These are phyloP conservation scores for Carlito syrichta DNA, from an alignment of 2,113 vertebrate species.

Conservation along the genomic window DNA sequence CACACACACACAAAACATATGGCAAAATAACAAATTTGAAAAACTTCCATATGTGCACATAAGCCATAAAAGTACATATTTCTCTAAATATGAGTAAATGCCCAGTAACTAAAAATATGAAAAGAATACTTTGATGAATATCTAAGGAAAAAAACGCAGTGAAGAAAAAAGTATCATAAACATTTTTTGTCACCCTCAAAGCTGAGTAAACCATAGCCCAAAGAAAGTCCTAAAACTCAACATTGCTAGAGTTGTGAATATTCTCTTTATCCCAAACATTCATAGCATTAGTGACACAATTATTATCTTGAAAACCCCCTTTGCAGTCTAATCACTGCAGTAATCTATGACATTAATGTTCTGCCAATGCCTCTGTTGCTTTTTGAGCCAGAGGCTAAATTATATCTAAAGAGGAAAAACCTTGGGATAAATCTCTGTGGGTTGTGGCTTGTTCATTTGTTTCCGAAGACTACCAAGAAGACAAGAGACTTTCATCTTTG, in stretches of 20 bases:
- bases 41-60: background rate
- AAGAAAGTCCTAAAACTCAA: background rate
- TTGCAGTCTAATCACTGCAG: background rate
- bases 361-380: background rate
- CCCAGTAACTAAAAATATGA: background rate
- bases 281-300: background rate
- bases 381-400: background rate
- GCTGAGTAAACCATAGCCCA: background rate
- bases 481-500: background rate
- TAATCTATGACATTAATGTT: background rate
- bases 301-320: background rate
- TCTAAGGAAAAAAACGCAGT: background rate
- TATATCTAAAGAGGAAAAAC: background rate
- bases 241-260: rapidly evolving
- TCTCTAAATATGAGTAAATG: background rate
- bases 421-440: background rate
- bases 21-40: conserved; percentile 1
- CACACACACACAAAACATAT: no score
- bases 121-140: background rate
- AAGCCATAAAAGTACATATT: background rate
- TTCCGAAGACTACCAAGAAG: background rate
- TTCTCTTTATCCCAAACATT: background rate
- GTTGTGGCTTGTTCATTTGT: background rate
- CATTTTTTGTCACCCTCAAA: background rate
- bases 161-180: background rate